Base-by-base conservation (phyloP, 2,888 invertebrate genomes). In the Apoda limacodes region DNA sequence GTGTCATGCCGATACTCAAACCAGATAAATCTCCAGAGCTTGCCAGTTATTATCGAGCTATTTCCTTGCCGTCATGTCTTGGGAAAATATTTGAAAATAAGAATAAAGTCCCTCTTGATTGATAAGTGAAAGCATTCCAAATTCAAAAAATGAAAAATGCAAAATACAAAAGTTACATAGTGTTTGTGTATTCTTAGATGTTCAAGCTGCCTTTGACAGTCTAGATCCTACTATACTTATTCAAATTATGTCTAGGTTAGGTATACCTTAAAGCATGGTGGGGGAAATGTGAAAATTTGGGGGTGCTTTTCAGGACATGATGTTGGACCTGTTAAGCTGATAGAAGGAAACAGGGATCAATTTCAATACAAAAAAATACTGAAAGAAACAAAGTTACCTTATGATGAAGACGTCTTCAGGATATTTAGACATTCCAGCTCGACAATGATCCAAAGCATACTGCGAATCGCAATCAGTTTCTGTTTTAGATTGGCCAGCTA, bases 41-140 rank as follows among this genome's bases (percentile, higher is more conserved):
- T 9, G 34, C 34, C 23, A 35, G 35, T 25, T 40, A 32, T 9
- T 37, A 40, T 27, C 13, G 38, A 20, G 32, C 40, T 12, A 37
- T 40, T 13, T 37, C 40, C 5, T 24, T 37, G 20, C 35, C 37
- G 1, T 40, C 33, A 11, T 37, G 35, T 28, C 22, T 36, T 27
- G 35, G 35, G 5, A 39, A 35, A 25, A 27, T 33, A 22, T 25
- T 28, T 15, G 30, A 32, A 26, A 31, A 13, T 3, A 32, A 37
- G 22, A 9, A 34, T 11, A 36, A 36, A 32, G 13, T 20, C 30
- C 31, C 14, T 30, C 35, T 9, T 25, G 25, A n/a, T 13, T 15
- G 11, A 13, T 34, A 7, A 33, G 9, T 5, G 27, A 19, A 35
- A 31, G 12, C 21, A 25, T 25, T 25, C 30, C 20, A 28, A 27